Conservation (phyloP, 1,140 invertebrate species). For the Lithobius niger region DNA sequence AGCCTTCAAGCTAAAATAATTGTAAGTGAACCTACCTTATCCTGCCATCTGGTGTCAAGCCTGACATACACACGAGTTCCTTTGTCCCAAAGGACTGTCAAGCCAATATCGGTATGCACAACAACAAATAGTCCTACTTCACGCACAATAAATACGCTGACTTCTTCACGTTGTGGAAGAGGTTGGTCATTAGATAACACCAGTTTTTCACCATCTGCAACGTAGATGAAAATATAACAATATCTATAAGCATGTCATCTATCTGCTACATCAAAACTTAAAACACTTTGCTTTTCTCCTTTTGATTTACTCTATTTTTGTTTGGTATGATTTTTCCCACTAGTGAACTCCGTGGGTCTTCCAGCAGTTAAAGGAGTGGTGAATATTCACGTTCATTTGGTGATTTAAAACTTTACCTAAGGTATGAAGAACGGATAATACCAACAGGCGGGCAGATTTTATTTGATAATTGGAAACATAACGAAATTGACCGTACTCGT, state of each 20-base stretch:
- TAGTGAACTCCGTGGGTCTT: no score
- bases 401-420: no score
- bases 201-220: conserved; percentile 12
- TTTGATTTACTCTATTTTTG: no score
- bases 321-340: no score
- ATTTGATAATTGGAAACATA: no score
- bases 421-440: no score
- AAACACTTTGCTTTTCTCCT: no score
- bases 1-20: not conserved
- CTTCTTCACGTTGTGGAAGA: conserved; percentile 3
- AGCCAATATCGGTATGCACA: conserved; percentile 56
- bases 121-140: conserved; percentile 59
- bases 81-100: conserved; percentile 74
- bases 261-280: no score
- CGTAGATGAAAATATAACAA: not conserved
- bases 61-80: conserved; percentile 66
- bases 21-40: conserved; percentile 37
- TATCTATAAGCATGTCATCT: conserved; percentile 19
- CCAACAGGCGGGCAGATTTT: no score
- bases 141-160: conserved; percentile 36
- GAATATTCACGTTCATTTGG: no score
- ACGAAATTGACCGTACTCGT: no score
- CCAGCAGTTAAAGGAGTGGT: no score
- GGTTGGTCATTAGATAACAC: conserved; percentile 10
- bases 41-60: conserved; percentile 55